These are phyloP conservation scores for Centropus unirufus DNA, from an alignment of 2,113 vertebrate genomes.

Conservation along the genomic window DNA sequence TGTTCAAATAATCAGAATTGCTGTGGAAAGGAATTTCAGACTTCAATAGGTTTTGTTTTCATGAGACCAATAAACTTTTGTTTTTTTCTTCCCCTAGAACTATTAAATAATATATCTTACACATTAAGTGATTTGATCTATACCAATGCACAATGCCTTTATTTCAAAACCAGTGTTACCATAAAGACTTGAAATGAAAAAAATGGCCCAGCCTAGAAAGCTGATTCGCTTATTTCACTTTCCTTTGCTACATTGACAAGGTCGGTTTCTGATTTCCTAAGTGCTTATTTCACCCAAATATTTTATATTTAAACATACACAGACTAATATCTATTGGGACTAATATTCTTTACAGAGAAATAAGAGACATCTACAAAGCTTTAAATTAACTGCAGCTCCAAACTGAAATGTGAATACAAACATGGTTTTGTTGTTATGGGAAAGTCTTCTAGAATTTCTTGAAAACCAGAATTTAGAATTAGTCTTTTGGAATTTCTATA, in stretches of 20 bases:
- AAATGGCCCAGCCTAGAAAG: not conserved
- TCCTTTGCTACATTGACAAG: not conserved
- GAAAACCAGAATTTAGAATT: not conserved
- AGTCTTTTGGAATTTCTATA: not conserved
- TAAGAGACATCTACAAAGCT: not conserved
- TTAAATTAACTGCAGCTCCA: not conserved
- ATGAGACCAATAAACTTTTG: not conserved
- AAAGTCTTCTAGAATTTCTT: not conserved
- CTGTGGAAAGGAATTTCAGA: not conserved
- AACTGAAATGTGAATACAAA: not conserved
- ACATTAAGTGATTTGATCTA: not conserved
- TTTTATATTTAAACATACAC: not conserved
- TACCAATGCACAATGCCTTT: not conserved
- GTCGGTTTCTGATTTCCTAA: not conserved
- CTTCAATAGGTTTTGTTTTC: not conserved
- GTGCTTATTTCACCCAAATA: not conserved
- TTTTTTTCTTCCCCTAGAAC: not conserved
- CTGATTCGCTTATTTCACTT: not conserved
- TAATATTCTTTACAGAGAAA: not conserved
- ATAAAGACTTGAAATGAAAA: not conserved
- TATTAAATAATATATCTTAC: not conserved
- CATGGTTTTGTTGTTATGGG: fast-evolving
- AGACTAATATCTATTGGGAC: not conserved
- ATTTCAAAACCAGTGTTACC: not conserved
- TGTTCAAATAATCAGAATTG: not conserved